Percentiles rank a stretch among this genome's conserved stretches.
phyloP scores from a whole-genome alignment of 2,113 vertebrate species.

The Lates calcarifer region DNA sequence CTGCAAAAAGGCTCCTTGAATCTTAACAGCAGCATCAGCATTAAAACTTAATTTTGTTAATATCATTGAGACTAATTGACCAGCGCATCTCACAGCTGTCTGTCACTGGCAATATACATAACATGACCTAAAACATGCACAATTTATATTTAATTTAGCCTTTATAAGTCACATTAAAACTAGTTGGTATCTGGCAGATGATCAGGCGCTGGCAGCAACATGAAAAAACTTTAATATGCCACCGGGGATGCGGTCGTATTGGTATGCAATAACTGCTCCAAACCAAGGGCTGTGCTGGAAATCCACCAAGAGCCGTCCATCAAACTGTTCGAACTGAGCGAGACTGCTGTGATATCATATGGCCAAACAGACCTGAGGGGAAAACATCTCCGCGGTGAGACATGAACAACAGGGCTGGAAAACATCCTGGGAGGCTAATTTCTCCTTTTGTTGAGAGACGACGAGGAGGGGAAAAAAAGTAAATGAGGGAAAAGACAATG shows the following conservation, averaged over 20 bases:
- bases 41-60: not conserved
- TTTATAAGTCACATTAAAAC: not conserved
- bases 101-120: not conserved
- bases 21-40: not conserved
- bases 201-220: conserved; percentile 18
- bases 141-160: not conserved
- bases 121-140: not conserved
- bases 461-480: not conserved
- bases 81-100: not conserved
- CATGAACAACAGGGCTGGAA: conserved; percentile 6
- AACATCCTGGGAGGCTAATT: conserved; percentile 18
- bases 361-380: conserved; percentile 9
- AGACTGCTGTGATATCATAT: conserved; percentile 30
- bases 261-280: conserved; percentile 6
- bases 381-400: conserved; percentile 10
- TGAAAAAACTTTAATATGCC: conserved; percentile 22
- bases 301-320: conserved; percentile 20
- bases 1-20: not conserved
- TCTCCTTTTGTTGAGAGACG: conserved; percentile 3
- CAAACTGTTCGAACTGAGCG: conserved; percentile 15
- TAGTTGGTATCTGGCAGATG: not conserved
- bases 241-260: conserved; percentile 7
- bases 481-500: not conserved
- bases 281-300: conserved; percentile 30
- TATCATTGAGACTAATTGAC: not conserved